Conservation (phyloP, 2,797 vertebrate species). For the Chaetophractus vellerosus region DNA sequence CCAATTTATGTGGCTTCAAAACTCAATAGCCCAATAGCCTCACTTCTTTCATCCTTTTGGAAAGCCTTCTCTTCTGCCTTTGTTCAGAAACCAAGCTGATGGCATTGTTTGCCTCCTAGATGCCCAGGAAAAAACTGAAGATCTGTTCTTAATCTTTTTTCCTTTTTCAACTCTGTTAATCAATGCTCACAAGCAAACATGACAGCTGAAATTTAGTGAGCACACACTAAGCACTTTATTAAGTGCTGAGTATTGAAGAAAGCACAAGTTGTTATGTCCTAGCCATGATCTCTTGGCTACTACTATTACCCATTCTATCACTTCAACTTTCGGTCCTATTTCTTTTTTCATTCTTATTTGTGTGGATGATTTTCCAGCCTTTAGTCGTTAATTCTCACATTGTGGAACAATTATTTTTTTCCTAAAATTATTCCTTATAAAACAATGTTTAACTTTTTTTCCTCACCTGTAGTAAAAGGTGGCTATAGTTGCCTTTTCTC, state of each 20-base stretch:
- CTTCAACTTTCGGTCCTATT: background rate
- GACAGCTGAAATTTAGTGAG: background rate
- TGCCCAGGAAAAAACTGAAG: background rate
- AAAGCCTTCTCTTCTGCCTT: background rate
- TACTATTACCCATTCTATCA: background rate
- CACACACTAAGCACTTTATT: background rate
- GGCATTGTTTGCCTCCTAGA: background rate
- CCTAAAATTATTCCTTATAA: background rate
- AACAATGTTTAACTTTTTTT: background rate
- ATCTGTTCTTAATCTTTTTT: background rate
- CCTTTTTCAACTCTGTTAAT: background rate
- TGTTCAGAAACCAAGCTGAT: background rate
- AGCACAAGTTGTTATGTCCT: background rate
- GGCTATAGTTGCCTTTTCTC: background rate
- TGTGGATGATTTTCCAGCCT: background rate
- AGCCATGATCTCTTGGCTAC: background rate
- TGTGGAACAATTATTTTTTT: background rate
- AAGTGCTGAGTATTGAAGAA: background rate
- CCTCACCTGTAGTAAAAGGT: background rate
- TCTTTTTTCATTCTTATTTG: background rate
- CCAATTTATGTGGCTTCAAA: background rate
- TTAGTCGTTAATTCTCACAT: background rate
- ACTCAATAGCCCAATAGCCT: fast-evolving
- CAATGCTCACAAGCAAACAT: background rate
- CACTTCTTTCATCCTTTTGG: background rate